phyloP scores from a whole-genome alignment of 2,888 invertebrate species.

The Ectropis crepuscularia region DNA sequence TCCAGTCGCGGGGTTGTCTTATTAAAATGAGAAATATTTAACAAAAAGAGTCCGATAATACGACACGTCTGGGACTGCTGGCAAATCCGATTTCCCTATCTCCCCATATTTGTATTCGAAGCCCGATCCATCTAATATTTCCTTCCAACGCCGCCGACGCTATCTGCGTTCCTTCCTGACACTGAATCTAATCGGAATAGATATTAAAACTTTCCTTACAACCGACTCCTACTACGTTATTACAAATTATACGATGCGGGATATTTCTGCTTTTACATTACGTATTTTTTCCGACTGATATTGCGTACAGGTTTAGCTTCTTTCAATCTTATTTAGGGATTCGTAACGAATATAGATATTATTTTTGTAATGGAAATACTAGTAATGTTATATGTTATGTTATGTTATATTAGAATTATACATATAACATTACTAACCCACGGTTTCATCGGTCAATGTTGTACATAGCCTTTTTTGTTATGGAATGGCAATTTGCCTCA shows the following conservation, averaged over 20 bases:
- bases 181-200: conserved; percentile 85
- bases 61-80: conserved; percentile 78
- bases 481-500: too few relatives aligned
- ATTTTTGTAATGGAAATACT: too few relatives aligned
- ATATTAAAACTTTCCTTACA: conserved; percentile 84
- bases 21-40: conserved; percentile 74
- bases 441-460: too few relatives aligned
- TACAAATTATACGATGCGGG: conserved; percentile 51
- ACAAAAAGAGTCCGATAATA: conserved; percentile 79
- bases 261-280: conserved; percentile 36
- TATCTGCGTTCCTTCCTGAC: conserved; percentile 83
- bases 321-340: not conserved
- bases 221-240: conserved; percentile 63
- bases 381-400: too few relatives aligned
- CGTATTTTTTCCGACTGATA: conserved; percentile 37
- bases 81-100: conserved; percentile 83
- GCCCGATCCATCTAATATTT: conserved; percentile 83
- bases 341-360: not conserved
- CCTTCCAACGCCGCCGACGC: conserved; percentile 78
- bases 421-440: too few relatives aligned
- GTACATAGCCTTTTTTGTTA: too few relatives aligned
- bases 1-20: conserved; percentile 55
- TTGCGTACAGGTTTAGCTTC: conserved; percentile 21
- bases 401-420: too few relatives aligned
- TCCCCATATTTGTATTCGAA: conserved; percentile 83